phyloP scores from a whole-genome alignment of 2,797 vertebrate species.

The Eulemur albifrons region DNA sequence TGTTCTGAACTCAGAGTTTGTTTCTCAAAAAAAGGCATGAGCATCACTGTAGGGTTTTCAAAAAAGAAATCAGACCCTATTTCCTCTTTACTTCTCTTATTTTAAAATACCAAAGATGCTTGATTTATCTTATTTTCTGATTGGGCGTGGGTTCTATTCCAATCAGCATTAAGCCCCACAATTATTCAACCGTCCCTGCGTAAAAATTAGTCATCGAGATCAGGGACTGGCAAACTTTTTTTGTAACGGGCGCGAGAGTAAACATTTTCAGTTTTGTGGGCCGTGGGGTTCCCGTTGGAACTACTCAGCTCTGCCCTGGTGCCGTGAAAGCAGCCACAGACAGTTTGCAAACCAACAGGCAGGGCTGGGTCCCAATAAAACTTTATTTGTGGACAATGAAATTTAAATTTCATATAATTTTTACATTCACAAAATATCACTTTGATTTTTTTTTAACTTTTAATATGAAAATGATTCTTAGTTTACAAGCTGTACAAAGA shows the following conservation, averaged over 20 bases:
- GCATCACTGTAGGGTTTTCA: neutral
- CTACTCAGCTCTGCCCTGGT: fast-evolving
- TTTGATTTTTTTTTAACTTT: neutral
- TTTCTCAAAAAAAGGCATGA: neutral
- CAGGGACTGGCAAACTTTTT: neutral
- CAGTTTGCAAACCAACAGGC: fast-evolving
- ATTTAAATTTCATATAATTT: neutral
- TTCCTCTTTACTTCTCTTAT: neutral
- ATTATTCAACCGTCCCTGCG: neutral
- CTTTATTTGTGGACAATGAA: neutral
- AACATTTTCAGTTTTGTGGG: neutral
- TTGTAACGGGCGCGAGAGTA: neutral
- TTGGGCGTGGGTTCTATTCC: neutral
- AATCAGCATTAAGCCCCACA: neutral
- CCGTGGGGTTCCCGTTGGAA: fast-evolving
- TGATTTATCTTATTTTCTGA: neutral
- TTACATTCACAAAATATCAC: neutral
- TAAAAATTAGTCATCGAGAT: neutral
- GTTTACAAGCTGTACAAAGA: neutral
- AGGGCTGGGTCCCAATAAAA: neutral
- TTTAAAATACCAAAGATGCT: neutral
- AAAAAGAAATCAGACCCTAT: too few relatives aligned
- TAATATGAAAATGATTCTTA: neutral
- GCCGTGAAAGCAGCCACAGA: fast-evolving
- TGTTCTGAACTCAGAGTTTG: neutral